Conservation (phyloP, 2,888 invertebrate species). For the Drosophila nr. fundita region DNA sequence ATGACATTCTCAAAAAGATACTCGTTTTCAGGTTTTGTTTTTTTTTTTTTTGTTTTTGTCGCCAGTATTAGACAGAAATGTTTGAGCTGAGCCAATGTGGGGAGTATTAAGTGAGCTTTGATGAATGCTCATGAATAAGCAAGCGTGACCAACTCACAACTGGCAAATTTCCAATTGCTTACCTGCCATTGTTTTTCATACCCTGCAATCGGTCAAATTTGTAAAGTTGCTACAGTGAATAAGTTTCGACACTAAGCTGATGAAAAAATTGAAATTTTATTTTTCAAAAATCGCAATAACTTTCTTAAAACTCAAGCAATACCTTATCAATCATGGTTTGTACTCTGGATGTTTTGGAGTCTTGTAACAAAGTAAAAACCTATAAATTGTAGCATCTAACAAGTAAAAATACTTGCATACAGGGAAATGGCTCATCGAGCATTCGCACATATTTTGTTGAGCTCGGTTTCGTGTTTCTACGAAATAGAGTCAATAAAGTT, state of each 20-base stretch:
- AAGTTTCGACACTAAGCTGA: neutral
- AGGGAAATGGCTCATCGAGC: neutral
- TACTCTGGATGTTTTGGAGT: neutral
- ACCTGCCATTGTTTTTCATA: conserved; percentile 14
- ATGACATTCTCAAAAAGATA: conserved; percentile 43
- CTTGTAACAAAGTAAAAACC: neutral
- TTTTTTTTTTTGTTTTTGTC: conserved; percentile 2
- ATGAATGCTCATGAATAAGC: conserved; percentile 74
- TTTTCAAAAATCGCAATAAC: neutral
- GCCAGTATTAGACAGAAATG: conserved; percentile 62
- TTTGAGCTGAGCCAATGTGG: conserved; percentile 64
- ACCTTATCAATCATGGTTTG: neutral
- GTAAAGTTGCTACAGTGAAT: neutral
- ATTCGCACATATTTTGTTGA: neutral
- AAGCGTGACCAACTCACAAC: conserved; percentile 49
- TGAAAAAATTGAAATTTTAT: no score
- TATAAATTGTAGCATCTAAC: neutral
- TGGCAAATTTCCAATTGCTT: conserved; percentile 11
- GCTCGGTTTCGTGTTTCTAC: conserved; percentile 44
- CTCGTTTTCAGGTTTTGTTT: conserved; percentile 33
- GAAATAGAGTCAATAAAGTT: conserved; percentile 69
- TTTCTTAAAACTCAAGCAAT: neutral
- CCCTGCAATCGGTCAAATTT: conserved; percentile 1
- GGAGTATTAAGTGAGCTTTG: conserved; percentile 76
- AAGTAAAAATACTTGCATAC: neutral